Evolutionary conservation across 2,113 vertebrate species (phyloP).

Genomic region (Gulo gulo): DNA sequence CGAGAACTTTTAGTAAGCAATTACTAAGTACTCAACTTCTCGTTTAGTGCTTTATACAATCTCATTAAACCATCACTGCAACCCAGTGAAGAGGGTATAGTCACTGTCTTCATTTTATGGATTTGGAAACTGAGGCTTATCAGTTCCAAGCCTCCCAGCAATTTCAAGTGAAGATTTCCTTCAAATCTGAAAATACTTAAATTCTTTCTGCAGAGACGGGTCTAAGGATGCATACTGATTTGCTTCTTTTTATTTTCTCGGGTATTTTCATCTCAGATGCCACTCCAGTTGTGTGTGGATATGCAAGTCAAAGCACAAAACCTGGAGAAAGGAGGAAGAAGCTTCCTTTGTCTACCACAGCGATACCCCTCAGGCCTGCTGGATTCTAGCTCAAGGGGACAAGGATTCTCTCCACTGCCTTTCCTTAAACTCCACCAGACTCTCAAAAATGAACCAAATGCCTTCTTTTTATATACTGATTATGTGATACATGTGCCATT

Average conservation of each 20-base stretch:
- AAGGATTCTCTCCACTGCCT: background rate
- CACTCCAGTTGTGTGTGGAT: background rate
- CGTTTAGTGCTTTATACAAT: background rate
- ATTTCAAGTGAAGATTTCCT: background rate
- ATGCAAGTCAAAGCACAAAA: background rate
- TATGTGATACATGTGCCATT: background rate
- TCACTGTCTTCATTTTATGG: background rate
- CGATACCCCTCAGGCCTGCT: accelerated
- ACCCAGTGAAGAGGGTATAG: background rate
- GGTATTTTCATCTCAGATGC: background rate
- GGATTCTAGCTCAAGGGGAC: background rate
- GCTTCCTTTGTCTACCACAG: background rate
- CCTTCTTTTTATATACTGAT: background rate
- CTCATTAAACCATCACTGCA: background rate
- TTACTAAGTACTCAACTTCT: background rate
- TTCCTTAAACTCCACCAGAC: background rate
- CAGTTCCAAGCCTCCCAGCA: background rate
- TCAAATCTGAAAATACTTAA: background rate
- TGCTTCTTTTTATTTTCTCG: background rate
- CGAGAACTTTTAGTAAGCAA: background rate
- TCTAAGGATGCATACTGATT: background rate
- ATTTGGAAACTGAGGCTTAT: background rate
- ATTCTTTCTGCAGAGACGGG: background rate
- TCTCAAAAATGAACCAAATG: background rate
- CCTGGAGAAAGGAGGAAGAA: background rate